Evolutionary conservation across 2,888 invertebrate genomes (phyloP), one percentile per base, ranked within the genome.

Genomic region (Shargacucullia verbasci): DNA sequence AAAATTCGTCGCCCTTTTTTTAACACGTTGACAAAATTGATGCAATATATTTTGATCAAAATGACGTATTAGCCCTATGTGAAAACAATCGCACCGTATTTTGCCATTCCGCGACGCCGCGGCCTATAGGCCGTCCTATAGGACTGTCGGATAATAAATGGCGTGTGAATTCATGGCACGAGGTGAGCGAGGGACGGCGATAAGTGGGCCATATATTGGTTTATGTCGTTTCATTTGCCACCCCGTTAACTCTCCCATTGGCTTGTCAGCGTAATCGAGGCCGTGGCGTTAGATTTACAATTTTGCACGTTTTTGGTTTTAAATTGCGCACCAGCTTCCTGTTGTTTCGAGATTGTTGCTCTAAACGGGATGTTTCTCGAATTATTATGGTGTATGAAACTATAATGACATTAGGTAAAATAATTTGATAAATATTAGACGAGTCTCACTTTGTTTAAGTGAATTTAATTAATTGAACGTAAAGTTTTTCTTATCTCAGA

Each of bases 151-250:
- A 27, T 56, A 70, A 73, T 74, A 73, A 73, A 69, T 69, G 69
- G 73, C 44, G 69, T 69, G 69, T 25, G 63, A 69, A 73, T 62
- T 62, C 70, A 53, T 69, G 64, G 38, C 63, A 20, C 38, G 44
- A 52, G 52, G 52, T 44, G 52, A 34, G 14, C 45, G 45, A 33
- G 41, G 35, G 38, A 34, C 29, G 25, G 70, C 65, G 66, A 55
- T 64, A 74, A 70, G 66, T 70, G 75, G 59, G 53, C 47, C 71
- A 65, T 70, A 74, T 70, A 70, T 70, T 53, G 70, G 59, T 70
- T 73, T 64, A 63, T 70, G 74, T 56, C 75, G 39, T 65, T 64
- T 57, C 70, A 70, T 69, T 69, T 73, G 46, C 37, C 74, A 12
- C 63, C 8, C 57, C 48, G 57, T 73, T 69, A 52, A 40, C 53